These are phyloP conservation scores for Mimumesa dahlbomi DNA, from an alignment of 2,888 invertebrate genomes.

Conservation along the genomic window DNA sequence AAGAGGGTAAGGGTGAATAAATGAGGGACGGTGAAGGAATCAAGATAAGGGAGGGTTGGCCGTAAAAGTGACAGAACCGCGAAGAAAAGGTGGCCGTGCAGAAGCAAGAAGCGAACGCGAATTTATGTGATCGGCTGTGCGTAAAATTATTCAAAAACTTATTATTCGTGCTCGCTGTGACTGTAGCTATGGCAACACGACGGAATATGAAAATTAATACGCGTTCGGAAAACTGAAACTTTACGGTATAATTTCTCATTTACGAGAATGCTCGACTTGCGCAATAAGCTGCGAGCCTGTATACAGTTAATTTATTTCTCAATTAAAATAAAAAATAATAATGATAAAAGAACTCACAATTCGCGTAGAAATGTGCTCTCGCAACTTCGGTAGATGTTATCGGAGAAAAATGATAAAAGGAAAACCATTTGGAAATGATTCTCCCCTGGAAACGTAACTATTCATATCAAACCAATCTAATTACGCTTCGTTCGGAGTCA, in stretches of 20 bases:
- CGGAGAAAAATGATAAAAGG: too few relatives aligned
- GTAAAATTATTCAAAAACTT: slow-evolving; percentile 69
- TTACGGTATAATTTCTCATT: slow-evolving; percentile 59
- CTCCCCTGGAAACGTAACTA: too few relatives aligned
- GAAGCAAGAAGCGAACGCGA: slow-evolving; percentile 33
- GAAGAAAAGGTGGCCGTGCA: slow-evolving; percentile 6
- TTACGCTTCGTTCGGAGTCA: too few relatives aligned
- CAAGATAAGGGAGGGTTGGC: slow-evolving; percentile 17
- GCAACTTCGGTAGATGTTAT: too few relatives aligned
- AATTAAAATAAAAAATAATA: too few relatives aligned
- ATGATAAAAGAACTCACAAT: too few relatives aligned
- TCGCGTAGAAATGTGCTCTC: too few relatives aligned
- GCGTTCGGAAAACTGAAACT: slow-evolving; percentile 58
- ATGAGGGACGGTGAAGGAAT: slow-evolving; percentile 14
- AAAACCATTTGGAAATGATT: too few relatives aligned
- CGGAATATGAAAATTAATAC: slow-evolving; percentile 65
- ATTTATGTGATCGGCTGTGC: slow-evolving; percentile 67
- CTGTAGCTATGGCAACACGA: slow-evolving; percentile 49
- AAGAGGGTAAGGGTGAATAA: slow-evolving; percentile 12
- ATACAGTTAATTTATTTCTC: background rate
- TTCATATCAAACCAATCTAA: too few relatives aligned
- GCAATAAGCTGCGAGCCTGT: background rate
- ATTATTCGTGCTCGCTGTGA: slow-evolving; percentile 62
- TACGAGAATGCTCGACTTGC: slow-evolving; percentile 18
- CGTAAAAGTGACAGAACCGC: slow-evolving; percentile 13